Evolutionary conservation across 2,113 vertebrate genomes (phyloP), one percentile per base, ranked within the genome.

Genomic region (Leucosticte australis): DNA sequence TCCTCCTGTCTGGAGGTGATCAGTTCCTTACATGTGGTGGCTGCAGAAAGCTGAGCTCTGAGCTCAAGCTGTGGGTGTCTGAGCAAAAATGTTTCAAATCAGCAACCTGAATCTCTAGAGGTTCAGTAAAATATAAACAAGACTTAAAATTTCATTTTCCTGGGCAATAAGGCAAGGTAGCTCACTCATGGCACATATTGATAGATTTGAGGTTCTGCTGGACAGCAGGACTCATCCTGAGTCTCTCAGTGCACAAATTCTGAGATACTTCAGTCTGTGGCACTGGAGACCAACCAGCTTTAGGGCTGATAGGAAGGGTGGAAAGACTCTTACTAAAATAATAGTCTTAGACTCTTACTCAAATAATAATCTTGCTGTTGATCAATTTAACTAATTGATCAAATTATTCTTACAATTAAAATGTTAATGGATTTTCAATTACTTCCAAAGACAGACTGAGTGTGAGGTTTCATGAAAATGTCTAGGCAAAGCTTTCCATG

Each of bases 121-220:
- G 11, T 62, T 82, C 27, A 44, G 49, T 7, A 20, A 69, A 80
- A 46, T n/a, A 39, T 6, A 23, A 76, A 26, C 10, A 50, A 52
- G 31, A 8, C 10, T 53, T 68, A 33, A 77, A 62, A 24, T 42
- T 65, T 26, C 2, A 6, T 35, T 80, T 74, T 80, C 8, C 33
- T 12, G 5, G 33, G 20, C 5, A 41, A 6, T 59, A 63, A 55
- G 50, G 30, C 47, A 56, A n/a, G 18, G 30, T n/a, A 21, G 19
- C 9, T 75, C 10, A 10, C 6, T 6, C 3, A 2, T 5, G 14
- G 21, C 16, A 11, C 0, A 0, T 13, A 24, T 3, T 1, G 3
- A 35, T 19, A 37, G 30, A 28, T 57, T 31, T 41, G 67, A 60
- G 21, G 14, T 39, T 87, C 80, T 63, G 12, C 56, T 63, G 33